Evolutionary conservation across 2,113 vertebrate genomes (phyloP), one percentile per base, ranked within the genome.

Genomic region (Chunga burmeisteri): DNA sequence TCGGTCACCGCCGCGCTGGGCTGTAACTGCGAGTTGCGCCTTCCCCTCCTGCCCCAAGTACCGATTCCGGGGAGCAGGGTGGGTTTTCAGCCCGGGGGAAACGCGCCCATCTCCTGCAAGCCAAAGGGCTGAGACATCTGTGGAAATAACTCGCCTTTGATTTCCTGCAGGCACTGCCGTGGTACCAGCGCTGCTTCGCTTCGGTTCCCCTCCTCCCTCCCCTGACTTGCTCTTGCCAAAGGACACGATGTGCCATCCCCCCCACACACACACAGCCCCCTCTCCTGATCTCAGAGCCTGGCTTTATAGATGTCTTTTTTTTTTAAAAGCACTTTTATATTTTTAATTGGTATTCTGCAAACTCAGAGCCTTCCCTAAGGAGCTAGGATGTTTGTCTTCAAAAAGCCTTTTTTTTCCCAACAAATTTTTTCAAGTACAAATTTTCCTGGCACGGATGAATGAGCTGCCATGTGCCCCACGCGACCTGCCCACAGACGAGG

Each of bases 291-390:
- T 62, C 87, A 46, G 38, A 81, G 55, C 70, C 79, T 12, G 22
- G 27, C 66, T 83, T 61, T 15, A 19, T n/a, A 27, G 82, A 40
- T n/a, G n/a, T 46, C 22, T 10, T 7, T 59, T 40, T 50, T 53
- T 72, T 52, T 59, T 56, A 14, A 72, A 47, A 95, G 81, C 66
- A 61, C 93, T 94, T 95, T 96, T 58, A 49, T 85, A 85, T 52
- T 96, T 92, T 94, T 80, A 97, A 97, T 97, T 95, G 91, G 93
- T 78, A 96, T 96, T 90, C 93, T 23, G 75, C 82, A 90, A 90
- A 67, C 90, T 50, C 55, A 1, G 67, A 67, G 86, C 81, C 47
- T 63, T 94, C 96, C 93, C 95, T 16, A 19, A 88, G 96, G 96
- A 94, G 72, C 63, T 12, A 6, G 77, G 89, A 86, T 90, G 63